Conservation (phyloP, 1,140 invertebrate species). For the Lordiphosa clarofinis region DNA sequence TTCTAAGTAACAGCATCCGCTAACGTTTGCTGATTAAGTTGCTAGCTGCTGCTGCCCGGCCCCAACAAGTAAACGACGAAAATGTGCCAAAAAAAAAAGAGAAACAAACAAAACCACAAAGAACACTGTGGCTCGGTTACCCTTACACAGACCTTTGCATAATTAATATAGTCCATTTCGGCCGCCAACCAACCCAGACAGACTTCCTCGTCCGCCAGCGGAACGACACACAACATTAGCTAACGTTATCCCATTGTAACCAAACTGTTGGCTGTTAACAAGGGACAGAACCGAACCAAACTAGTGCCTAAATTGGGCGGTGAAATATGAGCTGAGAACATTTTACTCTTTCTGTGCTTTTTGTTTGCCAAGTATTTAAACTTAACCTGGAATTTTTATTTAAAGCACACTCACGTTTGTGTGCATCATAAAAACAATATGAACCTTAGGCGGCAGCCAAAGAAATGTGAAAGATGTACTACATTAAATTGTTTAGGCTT, state of each 20-base stretch:
- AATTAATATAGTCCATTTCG: too few relatives aligned
- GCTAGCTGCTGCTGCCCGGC: conserved; percentile 24
- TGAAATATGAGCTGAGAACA: conserved; percentile 76
- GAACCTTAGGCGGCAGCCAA: background rate
- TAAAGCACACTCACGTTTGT: background rate
- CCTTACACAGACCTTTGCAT: conserved; percentile 17
- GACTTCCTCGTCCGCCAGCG: background rate
- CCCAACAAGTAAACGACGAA: conserved; percentile 20
- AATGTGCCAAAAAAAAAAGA: conserved; percentile 61
- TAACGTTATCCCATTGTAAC: conserved; percentile 69
- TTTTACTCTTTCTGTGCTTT: conserved; percentile 64
- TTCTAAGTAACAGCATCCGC: conserved; percentile 67
- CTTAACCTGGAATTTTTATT: background rate
- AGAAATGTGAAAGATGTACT: background rate
- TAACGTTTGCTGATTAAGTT: conserved; percentile 69
- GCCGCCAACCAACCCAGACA: background rate
- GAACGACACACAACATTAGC: conserved; percentile 45
- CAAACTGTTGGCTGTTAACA: conserved; percentile 69
- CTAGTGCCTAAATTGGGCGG: conserved; percentile 61
- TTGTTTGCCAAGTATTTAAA: conserved; percentile 7
- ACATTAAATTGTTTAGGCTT: background rate
- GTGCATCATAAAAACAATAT: conserved; percentile 1
- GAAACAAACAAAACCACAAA: conserved; percentile 35
- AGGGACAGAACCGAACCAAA: conserved; percentile 38
- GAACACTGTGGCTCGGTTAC: conserved; percentile 10